Conservation (phyloP, 2,888 invertebrate species). For the Orgyia antiqua region DNA sequence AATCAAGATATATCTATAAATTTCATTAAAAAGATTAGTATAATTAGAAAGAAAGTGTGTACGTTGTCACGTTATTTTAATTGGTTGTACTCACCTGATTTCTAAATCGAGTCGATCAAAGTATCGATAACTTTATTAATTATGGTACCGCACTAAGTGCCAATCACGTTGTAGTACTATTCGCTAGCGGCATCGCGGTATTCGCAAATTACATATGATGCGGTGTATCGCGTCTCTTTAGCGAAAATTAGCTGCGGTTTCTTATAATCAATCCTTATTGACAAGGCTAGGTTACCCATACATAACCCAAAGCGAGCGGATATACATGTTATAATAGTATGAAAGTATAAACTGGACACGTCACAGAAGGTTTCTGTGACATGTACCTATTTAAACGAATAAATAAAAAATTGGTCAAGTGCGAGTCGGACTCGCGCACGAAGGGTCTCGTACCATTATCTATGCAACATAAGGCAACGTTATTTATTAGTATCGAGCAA, state of each 20-base stretch:
- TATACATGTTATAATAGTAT: no score
- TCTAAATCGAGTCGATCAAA: constrained; percentile 16
- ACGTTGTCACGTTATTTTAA: constrained; percentile 1
- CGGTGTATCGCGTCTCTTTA: constrained; percentile 63
- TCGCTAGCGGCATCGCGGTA: constrained; percentile 24
- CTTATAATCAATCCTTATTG: no score
- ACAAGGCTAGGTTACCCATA: no score
- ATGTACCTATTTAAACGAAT: no score
- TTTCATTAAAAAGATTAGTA: constrained; percentile 1
- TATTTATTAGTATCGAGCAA: no score
- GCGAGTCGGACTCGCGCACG: no score
- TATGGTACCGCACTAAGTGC: constrained; percentile 35
- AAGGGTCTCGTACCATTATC: no score
- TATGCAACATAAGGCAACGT: no score
- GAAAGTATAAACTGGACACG: no score
- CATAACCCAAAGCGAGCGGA: no score
- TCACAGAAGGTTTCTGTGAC: no score
- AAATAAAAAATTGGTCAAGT: no score
- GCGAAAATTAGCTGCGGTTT: constrained; percentile 47
- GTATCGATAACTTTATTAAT: constrained; percentile 20
- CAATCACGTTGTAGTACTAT: constrained; percentile 42
- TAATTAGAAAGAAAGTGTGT: constrained; percentile 3
- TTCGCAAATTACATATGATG: constrained; percentile 56
- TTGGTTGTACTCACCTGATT: constrained; percentile 8
- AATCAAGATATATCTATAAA: constrained; percentile 4